These are phyloP conservation scores for Saimiri boliviensis DNA, from an alignment of 2,113 vertebrate species.

Conservation along the genomic window DNA sequence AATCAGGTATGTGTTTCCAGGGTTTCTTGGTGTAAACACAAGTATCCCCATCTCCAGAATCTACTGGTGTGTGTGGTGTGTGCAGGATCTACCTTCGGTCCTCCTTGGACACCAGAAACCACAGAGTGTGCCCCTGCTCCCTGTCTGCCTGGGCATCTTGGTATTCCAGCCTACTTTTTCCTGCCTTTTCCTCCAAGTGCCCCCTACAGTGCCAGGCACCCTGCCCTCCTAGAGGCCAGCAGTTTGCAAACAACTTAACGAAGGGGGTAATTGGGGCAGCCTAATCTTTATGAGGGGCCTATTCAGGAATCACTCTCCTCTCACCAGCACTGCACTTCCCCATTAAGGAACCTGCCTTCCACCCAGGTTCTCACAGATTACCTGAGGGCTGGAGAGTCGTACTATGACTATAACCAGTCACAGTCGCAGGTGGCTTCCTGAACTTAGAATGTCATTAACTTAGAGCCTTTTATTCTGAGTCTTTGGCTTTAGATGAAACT, in stretches of 20 bases:
- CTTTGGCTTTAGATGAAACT: not conserved
- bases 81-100: not conserved
- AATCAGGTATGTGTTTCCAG: too few species aligned
- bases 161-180: not conserved
- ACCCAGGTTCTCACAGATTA: not conserved
- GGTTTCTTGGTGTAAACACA: too few species aligned
- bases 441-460: too few species aligned
- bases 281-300: not conserved
- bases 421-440: not conserved
- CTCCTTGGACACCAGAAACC: not conserved
- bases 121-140: not conserved
- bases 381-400: too few species aligned
- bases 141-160: not conserved
- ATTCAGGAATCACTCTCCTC: not conserved
- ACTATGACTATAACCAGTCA: not conserved
- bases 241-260: not conserved
- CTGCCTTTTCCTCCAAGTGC: not conserved
- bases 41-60: not conserved
- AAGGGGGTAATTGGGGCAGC: not conserved
- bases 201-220: not conserved
- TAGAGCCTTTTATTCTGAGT: not conserved
- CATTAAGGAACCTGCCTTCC: not conserved
- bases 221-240: not conserved
- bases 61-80: not conserved
- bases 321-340: not conserved